phyloP scores from a whole-genome alignment of 2,113 vertebrate species.

The Oncorhynchus nerka region DNA sequence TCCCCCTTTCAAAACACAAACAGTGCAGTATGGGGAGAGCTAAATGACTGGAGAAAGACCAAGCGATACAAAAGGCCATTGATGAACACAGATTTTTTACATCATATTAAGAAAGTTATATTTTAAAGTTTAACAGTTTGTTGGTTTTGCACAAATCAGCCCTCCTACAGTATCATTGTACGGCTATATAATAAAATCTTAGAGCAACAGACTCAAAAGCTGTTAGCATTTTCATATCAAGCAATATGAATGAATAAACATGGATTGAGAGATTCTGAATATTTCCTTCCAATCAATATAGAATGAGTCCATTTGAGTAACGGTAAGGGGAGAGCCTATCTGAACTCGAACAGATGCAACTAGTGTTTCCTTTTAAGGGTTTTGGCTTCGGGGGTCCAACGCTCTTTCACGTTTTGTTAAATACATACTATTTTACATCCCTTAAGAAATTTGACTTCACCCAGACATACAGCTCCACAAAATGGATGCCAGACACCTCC shows the following conservation, averaged over 20 bases:
- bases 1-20: slow-evolving; percentile 35
- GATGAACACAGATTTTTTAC: slow-evolving; percentile 26
- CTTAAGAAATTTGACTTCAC: slow-evolving; percentile 13
- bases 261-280: background rate
- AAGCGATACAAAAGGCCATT: slow-evolving; percentile 49
- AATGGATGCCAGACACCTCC: slow-evolving; percentile 22
- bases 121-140: slow-evolving; percentile 12
- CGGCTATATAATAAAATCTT: slow-evolving; percentile 10
- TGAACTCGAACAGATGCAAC: slow-evolving; percentile 17
- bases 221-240: slow-evolving; percentile 9
- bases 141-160: slow-evolving; percentile 10
- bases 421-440: background rate
- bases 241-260: background rate
- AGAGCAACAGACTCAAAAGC: background rate
- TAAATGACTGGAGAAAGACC: slow-evolving; percentile 45
- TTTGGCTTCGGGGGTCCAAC: slow-evolving; percentile 38
- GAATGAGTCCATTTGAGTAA: slow-evolving; percentile 41
- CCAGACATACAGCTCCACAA: slow-evolving; percentile 8
- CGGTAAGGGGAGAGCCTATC: slow-evolving; percentile 26
- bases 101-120: slow-evolving; percentile 15
- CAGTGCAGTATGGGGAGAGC: slow-evolving; percentile 38
- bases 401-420: background rate
- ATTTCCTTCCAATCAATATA: slow-evolving; percentile 14
- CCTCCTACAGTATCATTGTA: slow-evolving; percentile 7
- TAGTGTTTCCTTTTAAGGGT: background rate